Base-by-base conservation (phyloP, 2,888 invertebrate genomes). In the Teleiodes luculella region DNA sequence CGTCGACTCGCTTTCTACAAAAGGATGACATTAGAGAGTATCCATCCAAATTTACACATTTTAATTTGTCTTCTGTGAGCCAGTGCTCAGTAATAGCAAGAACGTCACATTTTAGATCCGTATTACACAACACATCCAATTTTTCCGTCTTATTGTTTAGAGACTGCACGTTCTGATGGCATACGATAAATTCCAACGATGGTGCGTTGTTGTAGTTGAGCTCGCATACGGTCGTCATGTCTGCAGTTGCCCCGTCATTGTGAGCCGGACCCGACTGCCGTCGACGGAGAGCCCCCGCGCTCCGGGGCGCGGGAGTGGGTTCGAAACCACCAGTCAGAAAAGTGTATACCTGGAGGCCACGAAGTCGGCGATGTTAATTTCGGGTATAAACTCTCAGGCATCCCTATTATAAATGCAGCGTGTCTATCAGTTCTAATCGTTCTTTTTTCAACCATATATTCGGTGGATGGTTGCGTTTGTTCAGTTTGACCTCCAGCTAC, bases 291-390 rank as follows among this genome's bases (percentile, higher is more conserved):
- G 13, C 7, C 14, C 7, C 39, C 39, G 11, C 39, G 13, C 14
- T 39, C 39, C 8, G 13, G n/a, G n/a, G n/a, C 39, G 39, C 39
- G 39, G 16, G 39, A 14, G 39, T 7, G 39, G n/a, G n/a, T n/a
- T n/a, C 39, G 39, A n/a, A 39, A n/a, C 11, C 11, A 39, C 39
- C 39, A 39, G 39, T n/a, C 14, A 6, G 45, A 16, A 6, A 36
- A 24, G 2, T 47, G 13, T 2, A 53, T 33, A 11, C 53, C 47
- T 20, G 16, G 39, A n/a, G 53, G 53, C 53, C 53, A 53, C 24
- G 20, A 16, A 18, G 47, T 39, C 20, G 53, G 53, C 30, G 53
- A 24, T 3, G 11, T 39, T 2, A 53, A 5, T 37, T 20, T 8
- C 2, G 13, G n/a, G 20, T 11, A 53, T n/a, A 47, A 5, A 16